A percentile compares a stretch with the other conserved stretches of the same genome.
These are phyloP conservation scores for Chaenodraco wilsoni DNA, from an alignment of 2,797 vertebrate genomes.

Conservation along the genomic window DNA sequence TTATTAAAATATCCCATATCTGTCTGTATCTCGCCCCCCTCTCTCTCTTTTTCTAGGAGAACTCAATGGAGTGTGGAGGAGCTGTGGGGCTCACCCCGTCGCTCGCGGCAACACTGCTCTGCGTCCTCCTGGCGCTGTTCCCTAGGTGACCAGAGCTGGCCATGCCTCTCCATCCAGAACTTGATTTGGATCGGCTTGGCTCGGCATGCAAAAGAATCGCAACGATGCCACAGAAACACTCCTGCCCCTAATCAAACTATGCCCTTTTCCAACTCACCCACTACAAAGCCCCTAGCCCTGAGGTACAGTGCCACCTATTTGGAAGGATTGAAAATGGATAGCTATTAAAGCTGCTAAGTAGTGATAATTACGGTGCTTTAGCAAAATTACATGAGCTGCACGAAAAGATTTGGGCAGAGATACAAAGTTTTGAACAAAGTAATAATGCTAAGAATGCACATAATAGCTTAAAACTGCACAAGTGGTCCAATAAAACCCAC, in stretches of 20 bases:
- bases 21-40: neutral
- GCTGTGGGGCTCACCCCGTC: conserved; percentile 80
- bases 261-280: conserved; percentile 65
- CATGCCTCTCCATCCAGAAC: conserved; percentile 79
- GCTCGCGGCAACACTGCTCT: conserved; percentile 77
- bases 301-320: conserved; percentile 42
- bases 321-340: conserved; percentile 45
- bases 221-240: conserved; percentile 60
- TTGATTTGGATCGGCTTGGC: conserved; percentile 64
- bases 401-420: conserved; percentile 5
- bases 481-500: conserved; percentile 29
- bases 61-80: conserved; percentile 95
- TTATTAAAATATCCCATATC: conserved; percentile 5
- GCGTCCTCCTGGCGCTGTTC: conserved; percentile 82
- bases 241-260: conserved; percentile 38
- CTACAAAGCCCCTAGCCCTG: conserved; percentile 58
- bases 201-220: conserved; percentile 69
- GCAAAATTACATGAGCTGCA: conserved; percentile 53
- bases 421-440: conserved; percentile 36
- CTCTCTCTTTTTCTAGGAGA: conserved; percentile 84
- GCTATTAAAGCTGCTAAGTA: conserved; percentile 43
- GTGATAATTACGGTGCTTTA: conserved; percentile 65
- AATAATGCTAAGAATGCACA: conserved; percentile 54
- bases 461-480: conserved; percentile 61
- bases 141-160: conserved; percentile 91